phyloP scores from a whole-genome alignment of 2,113 vertebrate species.

The Phalacrocorax brasilianus region DNA sequence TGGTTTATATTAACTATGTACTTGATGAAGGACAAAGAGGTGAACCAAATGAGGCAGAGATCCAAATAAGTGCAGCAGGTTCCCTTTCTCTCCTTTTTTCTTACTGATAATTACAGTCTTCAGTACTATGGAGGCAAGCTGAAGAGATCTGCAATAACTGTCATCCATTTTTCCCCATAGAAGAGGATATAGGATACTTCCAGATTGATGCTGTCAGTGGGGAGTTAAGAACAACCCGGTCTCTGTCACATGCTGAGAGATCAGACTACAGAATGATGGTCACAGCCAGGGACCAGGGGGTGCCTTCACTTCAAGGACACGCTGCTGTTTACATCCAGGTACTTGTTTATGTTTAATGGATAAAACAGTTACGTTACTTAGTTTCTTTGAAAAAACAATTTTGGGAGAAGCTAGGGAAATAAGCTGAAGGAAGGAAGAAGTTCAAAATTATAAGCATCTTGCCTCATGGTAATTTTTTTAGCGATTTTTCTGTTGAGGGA shows the following conservation, averaged over 20 bases:
- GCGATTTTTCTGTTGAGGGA: background rate
- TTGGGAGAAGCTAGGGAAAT: background rate
- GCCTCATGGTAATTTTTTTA: background rate
- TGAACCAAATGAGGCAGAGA: background rate
- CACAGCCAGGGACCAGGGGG: constrained; percentile 82
- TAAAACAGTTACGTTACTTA: background rate
- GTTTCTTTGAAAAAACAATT: background rate
- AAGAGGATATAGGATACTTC: constrained; percentile 74
- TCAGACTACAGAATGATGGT: constrained; percentile 77
- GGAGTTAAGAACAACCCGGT: constrained; percentile 79
- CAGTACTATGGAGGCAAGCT: background rate
- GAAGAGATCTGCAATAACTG: background rate
- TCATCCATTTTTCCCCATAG: constrained; percentile 40
- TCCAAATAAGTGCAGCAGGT: background rate
- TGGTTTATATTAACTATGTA: background rate
- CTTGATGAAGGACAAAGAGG: background rate
- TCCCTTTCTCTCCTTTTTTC: background rate
- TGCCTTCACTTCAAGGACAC: constrained; percentile 73
- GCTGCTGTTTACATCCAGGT: constrained; percentile 85
- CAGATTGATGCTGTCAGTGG: constrained; percentile 83
- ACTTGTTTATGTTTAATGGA: background rate
- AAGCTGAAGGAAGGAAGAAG: background rate
- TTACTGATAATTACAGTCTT: background rate
- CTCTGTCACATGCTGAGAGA: constrained; percentile 66
- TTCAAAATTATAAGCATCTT: background rate